Base-by-base conservation (phyloP, 2,113 vertebrate species). In the Eubucco bourcierii region DNA sequence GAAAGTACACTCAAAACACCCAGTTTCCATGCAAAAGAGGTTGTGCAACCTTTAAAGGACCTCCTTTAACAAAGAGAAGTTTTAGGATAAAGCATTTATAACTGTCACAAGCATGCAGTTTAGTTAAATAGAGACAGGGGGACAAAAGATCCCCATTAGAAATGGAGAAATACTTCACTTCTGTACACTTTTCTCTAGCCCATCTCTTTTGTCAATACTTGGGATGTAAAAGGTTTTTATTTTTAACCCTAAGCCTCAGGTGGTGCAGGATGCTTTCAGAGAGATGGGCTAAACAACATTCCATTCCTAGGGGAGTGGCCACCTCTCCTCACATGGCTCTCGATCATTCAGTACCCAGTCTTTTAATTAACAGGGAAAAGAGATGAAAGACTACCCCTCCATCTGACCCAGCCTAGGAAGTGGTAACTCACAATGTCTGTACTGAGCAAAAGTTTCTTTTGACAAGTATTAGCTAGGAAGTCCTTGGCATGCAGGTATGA, bases 361-460 rank as follows among this genome's bases (percentile, higher is more conserved):
- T 72, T 84, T 18, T 89, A 94, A 96, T 94, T 93, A 89, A 50
- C 18, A 61, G 27, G 44, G 33, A 84, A 78, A 41, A 90, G 52
- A 86, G 74, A 77, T 50, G 44, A 80, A 95, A 87, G 78, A 79
- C 39, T 90, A 65, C 25, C 31, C 44, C 70, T 92, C 89, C 60
- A 68, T 24, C 74, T 73, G 3, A 92, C 63, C 91, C 63, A 89
- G 66, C 39, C 74, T 58, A 92, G 78, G 87, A 90, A 93, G 80
- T n/a, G 78, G 87, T 95, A 95, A 87, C 63, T 87, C 55, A 15
- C 0, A 5, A 53, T 56, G 58, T 58, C 61, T 68, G 39, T 17
- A 44, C 12, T 14, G 21, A 91, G 63, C 0, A 1, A 90, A 67
- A 63, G 78, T 87, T 96, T 94, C 87, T 94, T 84, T 87, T 81